Conservation (phyloP, 2,797 vertebrate species). For the Moxostoma hubbsi region DNA sequence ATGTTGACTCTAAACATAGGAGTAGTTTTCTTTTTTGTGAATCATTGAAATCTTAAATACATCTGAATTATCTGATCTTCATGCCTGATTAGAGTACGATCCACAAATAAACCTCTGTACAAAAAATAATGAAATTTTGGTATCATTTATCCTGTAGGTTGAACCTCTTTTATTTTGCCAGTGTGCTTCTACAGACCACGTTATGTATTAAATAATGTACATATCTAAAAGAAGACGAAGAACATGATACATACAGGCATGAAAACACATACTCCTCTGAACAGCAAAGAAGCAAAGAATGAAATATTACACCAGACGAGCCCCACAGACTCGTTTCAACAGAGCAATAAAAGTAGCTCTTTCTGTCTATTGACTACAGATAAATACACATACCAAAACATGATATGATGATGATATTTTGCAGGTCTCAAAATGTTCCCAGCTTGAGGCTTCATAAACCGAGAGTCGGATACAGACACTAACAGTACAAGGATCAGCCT, state of each 20-base stretch:
- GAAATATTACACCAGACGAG: no score
- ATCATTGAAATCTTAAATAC: background rate
- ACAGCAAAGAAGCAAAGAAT: background rate
- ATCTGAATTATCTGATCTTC: background rate
- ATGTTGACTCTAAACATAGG: background rate
- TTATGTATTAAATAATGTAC: background rate
- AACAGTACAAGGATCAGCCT: background rate
- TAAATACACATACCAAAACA: background rate
- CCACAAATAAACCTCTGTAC: background rate
- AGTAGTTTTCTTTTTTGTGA: conserved; percentile 8
- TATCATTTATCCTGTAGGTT: background rate
- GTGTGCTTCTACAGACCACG: no score
- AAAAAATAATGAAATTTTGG: background rate
- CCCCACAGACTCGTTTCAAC: no score
- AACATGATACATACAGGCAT: no score
- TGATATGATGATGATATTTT: no score
- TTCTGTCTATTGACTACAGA: background rate
- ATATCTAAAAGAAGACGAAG: no score
- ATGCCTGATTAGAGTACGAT: background rate
- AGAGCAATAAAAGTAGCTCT: no score
- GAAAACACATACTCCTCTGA: background rate
- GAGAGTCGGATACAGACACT: no score
- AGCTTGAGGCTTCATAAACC: no score
- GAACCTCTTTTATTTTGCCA: background rate
- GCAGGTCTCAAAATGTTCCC: no score